Evolutionary conservation across 2,113 vertebrate species (phyloP).

Genomic region (Scatophagus argus): DNA sequence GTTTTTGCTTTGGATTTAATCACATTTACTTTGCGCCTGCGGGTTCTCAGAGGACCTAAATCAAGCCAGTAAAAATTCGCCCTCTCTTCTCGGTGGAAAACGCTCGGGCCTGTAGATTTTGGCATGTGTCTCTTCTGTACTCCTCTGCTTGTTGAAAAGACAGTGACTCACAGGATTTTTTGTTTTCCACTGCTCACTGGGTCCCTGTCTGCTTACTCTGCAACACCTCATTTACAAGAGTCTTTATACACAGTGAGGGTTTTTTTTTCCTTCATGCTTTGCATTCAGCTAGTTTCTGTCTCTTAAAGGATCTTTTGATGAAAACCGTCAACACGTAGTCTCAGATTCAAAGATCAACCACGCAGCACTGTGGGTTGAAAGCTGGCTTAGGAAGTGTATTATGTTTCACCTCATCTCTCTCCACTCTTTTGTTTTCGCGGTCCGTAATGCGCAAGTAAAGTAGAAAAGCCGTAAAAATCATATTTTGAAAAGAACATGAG

Average conservation of each 20-base stretch:
- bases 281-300: neutral
- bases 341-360: neutral
- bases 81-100: constrained; percentile 29
- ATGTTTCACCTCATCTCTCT: constrained; percentile 21
- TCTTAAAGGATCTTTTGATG: constrained; percentile 6
- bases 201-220: constrained; percentile 28
- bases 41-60: neutral
- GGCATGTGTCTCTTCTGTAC: neutral
- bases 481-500: constrained; percentile 21
- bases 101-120: constrained; percentile 17
- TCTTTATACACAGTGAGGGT: neutral
- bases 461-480: constrained; percentile 11
- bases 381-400: constrained; percentile 12
- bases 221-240: constrained; percentile 37
- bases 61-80: neutral
- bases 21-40: neutral
- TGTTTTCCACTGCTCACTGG: constrained; percentile 37
- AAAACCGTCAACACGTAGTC: too few relatives aligned
- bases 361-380: constrained; percentile 24
- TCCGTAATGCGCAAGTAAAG: neutral
- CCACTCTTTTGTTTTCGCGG: constrained; percentile 9
- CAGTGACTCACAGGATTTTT: constrained; percentile 48
- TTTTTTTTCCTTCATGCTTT: too few relatives aligned
- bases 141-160: constrained; percentile 27
- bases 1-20: neutral